These are phyloP conservation scores for Scolopax mira DNA, from an alignment of 2,113 vertebrate genomes.

Conservation along the genomic window DNA sequence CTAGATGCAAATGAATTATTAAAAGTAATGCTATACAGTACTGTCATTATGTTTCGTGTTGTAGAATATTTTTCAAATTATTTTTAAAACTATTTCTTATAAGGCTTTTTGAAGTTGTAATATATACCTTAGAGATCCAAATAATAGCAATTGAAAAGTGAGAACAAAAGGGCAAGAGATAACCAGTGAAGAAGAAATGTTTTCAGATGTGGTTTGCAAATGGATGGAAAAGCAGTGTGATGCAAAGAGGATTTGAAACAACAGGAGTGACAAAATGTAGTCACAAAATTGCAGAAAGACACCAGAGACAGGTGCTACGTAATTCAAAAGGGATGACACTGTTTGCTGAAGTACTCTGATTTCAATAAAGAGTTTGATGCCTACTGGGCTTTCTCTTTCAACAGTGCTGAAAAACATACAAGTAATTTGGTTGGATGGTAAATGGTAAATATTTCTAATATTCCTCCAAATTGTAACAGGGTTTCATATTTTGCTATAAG, in stretches of 20 bases:
- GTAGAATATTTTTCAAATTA: neutral
- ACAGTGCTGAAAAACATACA: neutral
- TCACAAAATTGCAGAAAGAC: neutral
- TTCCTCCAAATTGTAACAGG: neutral
- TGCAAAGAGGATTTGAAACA: neutral
- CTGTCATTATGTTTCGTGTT: neutral
- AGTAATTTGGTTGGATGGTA: neutral
- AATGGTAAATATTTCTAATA: neutral
- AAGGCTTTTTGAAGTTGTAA: neutral
- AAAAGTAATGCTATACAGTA: neutral
- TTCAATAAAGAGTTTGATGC: neutral
- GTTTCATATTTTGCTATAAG: neutral
- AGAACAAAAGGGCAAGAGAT: neutral
- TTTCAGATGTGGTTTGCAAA: neutral
- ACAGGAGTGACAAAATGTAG: neutral
- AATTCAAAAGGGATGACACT: neutral
- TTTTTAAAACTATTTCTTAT: neutral
- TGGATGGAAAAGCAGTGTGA: neutral
- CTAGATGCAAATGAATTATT: neutral
- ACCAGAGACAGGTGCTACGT: neutral
- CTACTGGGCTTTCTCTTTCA: neutral
- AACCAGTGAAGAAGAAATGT: neutral
- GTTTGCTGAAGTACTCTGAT: neutral
- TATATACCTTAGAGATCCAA: neutral
- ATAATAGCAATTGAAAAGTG: neutral